A percentile compares a stretch with the other conserved stretches of the same genome.
phyloP scores from a whole-genome alignment of 2,797 vertebrate genomes.

The Coendou prehensilis region DNA sequence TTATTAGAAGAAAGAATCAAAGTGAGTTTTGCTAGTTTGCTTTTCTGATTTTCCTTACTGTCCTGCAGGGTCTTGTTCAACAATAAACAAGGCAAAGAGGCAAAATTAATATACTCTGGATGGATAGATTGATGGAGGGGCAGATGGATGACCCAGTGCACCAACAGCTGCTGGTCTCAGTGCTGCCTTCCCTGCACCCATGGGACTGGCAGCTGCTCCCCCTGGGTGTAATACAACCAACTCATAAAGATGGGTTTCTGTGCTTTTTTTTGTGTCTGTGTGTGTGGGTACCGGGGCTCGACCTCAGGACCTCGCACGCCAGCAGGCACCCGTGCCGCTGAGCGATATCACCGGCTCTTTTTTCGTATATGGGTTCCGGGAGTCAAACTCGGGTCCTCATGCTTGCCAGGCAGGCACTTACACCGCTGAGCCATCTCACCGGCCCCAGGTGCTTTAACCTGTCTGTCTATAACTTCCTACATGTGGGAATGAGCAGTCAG shows the following conservation, averaged over 20 bases:
- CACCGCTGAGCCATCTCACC: no score
- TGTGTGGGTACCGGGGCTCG: no score
- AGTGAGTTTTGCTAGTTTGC: background rate
- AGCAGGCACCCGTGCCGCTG: no score
- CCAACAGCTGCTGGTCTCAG: background rate
- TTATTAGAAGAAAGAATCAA: background rate
- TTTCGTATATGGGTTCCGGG: no score
- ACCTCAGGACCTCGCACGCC: no score
- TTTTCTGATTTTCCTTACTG: constrained; percentile 45
- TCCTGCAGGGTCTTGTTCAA: background rate
- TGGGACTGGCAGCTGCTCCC: background rate
- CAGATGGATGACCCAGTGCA: background rate
- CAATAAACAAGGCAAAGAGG: background rate
- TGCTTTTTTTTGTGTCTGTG: no score
- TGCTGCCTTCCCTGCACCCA: background rate
- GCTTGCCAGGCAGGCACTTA: no score
- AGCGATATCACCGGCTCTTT: no score
- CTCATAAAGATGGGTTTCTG: background rate
- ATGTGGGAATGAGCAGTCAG: background rate
- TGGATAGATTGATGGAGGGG: background rate
- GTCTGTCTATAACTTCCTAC: background rate
- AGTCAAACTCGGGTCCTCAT: no score
- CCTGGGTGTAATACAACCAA: background rate
- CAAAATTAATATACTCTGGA: background rate
- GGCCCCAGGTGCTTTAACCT: background rate